phyloP scores from a whole-genome alignment of 2,113 vertebrate genomes.

The Pangasianodon gigas region DNA sequence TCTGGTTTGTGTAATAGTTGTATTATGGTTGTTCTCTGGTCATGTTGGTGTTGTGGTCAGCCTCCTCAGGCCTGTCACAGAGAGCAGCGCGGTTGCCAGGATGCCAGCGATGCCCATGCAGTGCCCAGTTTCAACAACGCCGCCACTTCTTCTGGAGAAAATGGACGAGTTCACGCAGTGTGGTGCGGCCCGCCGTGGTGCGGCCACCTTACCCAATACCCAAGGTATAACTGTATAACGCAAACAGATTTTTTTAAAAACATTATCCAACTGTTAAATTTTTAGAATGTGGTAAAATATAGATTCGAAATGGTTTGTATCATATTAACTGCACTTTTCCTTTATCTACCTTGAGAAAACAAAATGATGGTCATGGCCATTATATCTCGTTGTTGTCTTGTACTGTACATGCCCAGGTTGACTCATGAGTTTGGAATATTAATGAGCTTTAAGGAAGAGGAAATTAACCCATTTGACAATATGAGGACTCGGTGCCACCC shows the following conservation, averaged over 20 bases:
- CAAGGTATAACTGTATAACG: constrained; percentile 60
- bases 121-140: constrained; percentile 54
- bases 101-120: not conserved
- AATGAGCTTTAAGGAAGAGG: not conserved
- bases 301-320: not conserved
- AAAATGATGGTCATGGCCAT: not conserved
- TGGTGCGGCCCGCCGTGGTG: constrained; percentile 71
- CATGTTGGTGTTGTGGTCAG: not conserved
- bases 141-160: constrained; percentile 75
- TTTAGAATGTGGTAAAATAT: not conserved
- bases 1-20: constrained; percentile 2
- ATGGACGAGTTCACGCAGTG: constrained; percentile 61
- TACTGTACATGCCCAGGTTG: not conserved
- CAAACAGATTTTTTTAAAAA: not conserved
- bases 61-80: constrained; percentile 36
- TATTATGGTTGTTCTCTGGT: not conserved
- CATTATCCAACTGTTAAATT: not conserved
- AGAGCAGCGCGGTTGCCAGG: constrained; percentile 38
- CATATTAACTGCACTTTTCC: not conserved
- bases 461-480: not conserved
- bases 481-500: not conserved
- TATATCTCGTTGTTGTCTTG: not conserved
- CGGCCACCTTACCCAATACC: constrained; percentile 70
- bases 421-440: not conserved
- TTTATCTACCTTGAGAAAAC: not conserved